Percentiles rank a stretch among this genome's conserved stretches.
phyloP scores from a whole-genome alignment of 2,797 vertebrate species.

The Syndactyla subalaris region DNA sequence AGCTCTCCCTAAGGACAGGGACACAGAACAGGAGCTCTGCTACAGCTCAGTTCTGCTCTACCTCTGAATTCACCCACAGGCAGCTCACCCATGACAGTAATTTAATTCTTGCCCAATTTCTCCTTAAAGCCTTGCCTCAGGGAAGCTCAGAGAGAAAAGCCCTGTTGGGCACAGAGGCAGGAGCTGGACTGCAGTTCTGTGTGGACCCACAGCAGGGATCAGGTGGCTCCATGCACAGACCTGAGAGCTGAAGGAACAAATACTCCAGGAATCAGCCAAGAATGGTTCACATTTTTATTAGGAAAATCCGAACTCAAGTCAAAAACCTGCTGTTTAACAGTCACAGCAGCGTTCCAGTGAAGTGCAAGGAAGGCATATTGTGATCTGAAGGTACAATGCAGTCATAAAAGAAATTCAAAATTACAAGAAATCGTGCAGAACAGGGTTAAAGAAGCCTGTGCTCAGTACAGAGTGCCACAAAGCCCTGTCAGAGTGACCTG shows the following conservation, averaged over 20 bases:
- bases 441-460: background rate
- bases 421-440: background rate
- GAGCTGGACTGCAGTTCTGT: background rate
- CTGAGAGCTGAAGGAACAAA: background rate
- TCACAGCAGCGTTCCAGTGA: background rate
- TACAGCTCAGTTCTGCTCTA: background rate
- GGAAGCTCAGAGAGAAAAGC: background rate
- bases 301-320: background rate
- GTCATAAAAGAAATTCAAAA: background rate
- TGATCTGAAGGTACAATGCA: background rate
- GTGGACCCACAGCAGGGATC: background rate
- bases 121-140: background rate
- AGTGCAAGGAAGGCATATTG: background rate
- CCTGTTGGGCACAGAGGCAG: background rate
- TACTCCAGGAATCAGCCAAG: background rate
- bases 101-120: background rate
- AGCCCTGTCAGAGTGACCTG: background rate
- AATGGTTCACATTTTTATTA: slow-evolving; percentile 4
- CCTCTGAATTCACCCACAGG: background rate
- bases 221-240: background rate
- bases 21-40: background rate
- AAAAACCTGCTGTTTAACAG: background rate
- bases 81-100: background rate
- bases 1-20: background rate
- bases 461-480: background rate